phyloP scores from a whole-genome alignment of 1,140 invertebrate genomes.

The Calephelis nemesis region DNA sequence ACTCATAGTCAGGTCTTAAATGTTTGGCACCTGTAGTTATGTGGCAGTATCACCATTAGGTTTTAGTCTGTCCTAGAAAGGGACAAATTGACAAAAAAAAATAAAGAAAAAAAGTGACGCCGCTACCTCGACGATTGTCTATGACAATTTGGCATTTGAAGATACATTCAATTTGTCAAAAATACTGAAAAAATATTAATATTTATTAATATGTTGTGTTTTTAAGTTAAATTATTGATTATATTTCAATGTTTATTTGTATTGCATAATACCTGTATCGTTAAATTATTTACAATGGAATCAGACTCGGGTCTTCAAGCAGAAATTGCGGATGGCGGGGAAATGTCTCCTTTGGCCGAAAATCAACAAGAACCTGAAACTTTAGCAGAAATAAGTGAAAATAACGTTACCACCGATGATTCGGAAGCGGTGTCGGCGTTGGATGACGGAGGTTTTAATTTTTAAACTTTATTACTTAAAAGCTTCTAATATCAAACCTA shows the following conservation, averaged over 20 bases:
- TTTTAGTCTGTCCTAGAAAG: too few species aligned
- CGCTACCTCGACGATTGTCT: slow-evolving; percentile 39
- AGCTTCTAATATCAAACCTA: background rate
- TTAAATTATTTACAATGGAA: slow-evolving; percentile 58
- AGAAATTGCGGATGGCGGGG: slow-evolving; percentile 72
- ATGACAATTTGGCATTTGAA: slow-evolving; percentile 36
- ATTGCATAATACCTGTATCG: slow-evolving; percentile 27
- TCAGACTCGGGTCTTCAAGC: slow-evolving; percentile 64
- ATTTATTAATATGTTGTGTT: slow-evolving; percentile 50
- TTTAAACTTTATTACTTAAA: background rate
- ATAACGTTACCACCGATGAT: slow-evolving; percentile 56
- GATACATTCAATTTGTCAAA: slow-evolving; percentile 57
- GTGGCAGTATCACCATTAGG: too few species aligned
- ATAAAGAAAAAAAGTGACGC: slow-evolving; percentile 40
- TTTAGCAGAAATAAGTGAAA: slow-evolving; percentile 59
- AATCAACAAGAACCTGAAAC: slow-evolving; percentile 62
- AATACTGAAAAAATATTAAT: slow-evolving; percentile 45
- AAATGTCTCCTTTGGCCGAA: slow-evolving; percentile 68
- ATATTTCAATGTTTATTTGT: slow-evolving; percentile 65
- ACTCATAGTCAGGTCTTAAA: too few species aligned
- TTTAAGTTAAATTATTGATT: slow-evolving; percentile 38
- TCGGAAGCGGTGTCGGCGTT: slow-evolving; percentile 48
- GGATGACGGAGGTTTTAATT: slow-evolving; percentile 54
- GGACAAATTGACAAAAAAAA: too few species aligned
- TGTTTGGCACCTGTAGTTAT: too few species aligned